These are phyloP conservation scores for Tapirus terrestris DNA, from an alignment of 2,113 vertebrate genomes.

Conservation along the genomic window DNA sequence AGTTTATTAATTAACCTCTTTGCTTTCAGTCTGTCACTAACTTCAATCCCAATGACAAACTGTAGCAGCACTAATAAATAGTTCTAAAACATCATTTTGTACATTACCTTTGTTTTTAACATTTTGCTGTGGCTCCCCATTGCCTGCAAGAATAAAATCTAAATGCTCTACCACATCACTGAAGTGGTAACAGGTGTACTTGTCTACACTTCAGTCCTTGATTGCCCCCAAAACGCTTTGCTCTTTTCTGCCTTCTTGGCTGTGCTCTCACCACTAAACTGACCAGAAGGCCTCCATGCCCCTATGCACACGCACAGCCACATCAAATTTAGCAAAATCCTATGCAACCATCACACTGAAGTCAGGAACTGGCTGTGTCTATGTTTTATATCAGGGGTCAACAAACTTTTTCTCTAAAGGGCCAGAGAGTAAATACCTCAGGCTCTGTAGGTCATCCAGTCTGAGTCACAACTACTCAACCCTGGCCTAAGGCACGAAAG, in stretches of 20 bases:
- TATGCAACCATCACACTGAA: fast-evolving
- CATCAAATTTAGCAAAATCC: fast-evolving
- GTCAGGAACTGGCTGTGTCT: fast-evolving
- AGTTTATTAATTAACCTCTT: not conserved
- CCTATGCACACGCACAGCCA: fast-evolving
- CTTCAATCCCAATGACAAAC: not conserved
- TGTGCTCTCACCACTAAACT: fast-evolving
- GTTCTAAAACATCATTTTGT: not conserved
- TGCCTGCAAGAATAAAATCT: not conserved
- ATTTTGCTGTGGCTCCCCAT: fast-evolving
- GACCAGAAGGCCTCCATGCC: fast-evolving
- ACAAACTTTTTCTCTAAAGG: not conserved
- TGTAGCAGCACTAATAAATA: fast-evolving
- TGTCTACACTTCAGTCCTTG: fast-evolving
- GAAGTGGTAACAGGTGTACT: fast-evolving
- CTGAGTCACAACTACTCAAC: fast-evolving
- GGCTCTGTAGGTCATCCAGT: fast-evolving
- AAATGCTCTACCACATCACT: fast-evolving
- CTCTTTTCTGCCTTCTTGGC: fast-evolving
- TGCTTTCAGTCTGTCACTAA: not conserved
- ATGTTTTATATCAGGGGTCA: fast-evolving
- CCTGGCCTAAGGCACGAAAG: fast-evolving
- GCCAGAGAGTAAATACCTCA: fast-evolving
- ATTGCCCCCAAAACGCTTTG: fast-evolving
- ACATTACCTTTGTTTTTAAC: not conserved